Percentiles rank a stretch among this genome's conserved stretches.
Conservation (phyloP, 2,113 vertebrate species). For the Notiomystis cincta region DNA sequence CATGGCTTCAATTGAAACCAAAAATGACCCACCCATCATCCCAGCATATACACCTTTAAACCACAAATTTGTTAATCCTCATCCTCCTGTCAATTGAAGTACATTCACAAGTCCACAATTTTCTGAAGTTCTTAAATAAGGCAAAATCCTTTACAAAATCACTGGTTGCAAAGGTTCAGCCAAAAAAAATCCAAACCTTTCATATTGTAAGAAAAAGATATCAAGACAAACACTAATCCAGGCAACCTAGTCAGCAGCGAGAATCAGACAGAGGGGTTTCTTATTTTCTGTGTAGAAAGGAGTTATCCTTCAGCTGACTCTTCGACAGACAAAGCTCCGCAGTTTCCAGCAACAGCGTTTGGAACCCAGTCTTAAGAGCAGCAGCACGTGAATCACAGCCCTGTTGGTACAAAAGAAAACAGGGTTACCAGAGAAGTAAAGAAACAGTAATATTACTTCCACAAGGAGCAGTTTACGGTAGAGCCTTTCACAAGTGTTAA, state of each 20-base stretch:
- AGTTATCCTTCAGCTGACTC: neutral
- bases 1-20: neutral
- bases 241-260: neutral
- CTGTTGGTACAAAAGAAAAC: neutral
- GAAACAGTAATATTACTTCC: neutral
- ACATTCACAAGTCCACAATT: neutral
- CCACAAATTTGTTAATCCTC: neutral
- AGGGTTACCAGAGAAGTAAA: neutral
- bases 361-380: neutral
- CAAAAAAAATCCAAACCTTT: neutral
- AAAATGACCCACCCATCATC: neutral
- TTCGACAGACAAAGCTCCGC: neutral
- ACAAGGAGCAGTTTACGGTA: neutral
- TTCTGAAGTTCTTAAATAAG: neutral
- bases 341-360: neutral
- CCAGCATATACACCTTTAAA: neutral
- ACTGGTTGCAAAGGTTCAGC: neutral
- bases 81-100: neutral
- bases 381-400: neutral
- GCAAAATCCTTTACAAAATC: neutral
- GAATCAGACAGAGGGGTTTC: neutral
- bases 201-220: neutral
- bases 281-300: neutral
- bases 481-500: neutral
- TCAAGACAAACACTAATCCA: neutral